phyloP scores from a whole-genome alignment of 2,888 invertebrate species.

The Allacma fusca region DNA sequence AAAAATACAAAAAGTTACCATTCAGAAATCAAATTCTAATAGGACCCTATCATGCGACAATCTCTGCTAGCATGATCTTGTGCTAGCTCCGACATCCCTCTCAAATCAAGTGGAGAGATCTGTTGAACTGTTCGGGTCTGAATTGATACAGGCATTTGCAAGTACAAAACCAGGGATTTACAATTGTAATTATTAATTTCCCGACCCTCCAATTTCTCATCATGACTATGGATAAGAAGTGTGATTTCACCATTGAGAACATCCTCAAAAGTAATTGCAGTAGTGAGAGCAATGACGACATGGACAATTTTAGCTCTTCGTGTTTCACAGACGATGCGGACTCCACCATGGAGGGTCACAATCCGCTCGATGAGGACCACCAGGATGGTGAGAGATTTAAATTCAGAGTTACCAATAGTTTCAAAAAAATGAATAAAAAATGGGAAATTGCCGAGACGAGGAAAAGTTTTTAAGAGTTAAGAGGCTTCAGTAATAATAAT shows the following conservation, averaged over 20 bases:
- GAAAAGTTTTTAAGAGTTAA: neutral
- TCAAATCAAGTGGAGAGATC: too few species aligned
- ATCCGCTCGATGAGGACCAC: slow-evolving; percentile 48
- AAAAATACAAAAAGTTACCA: too few species aligned
- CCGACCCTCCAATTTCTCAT: too few species aligned
- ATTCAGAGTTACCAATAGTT: neutral
- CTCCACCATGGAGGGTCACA: slow-evolving; percentile 54
- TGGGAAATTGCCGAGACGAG: too few species aligned
- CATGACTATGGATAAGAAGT: slow-evolving; percentile 53
- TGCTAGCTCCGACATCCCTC: too few species aligned
- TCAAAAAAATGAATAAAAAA: neutral
- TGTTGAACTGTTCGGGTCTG: too few species aligned
- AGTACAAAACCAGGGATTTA: too few species aligned
- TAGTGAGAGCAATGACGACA: slow-evolving; percentile 20
- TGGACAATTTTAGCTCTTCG: slow-evolving; percentile 6
- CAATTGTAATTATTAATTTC: too few species aligned
- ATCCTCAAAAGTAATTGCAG: slow-evolving; percentile 51
- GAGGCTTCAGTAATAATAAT: neutral
- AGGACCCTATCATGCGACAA: too few species aligned
- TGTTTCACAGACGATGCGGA: slow-evolving; percentile 56
- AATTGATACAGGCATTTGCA: too few species aligned
- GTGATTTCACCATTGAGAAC: slow-evolving; percentile 59
- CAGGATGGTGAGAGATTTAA: slow-evolving; percentile 49
- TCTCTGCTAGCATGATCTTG: too few species aligned
- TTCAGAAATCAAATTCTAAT: too few species aligned